Percentiles rank a stretch among this genome's conserved stretches.
These are phyloP conservation scores for Exephanes ischioxanthus DNA, from an alignment of 2,888 invertebrate genomes.

Conservation along the genomic window DNA sequence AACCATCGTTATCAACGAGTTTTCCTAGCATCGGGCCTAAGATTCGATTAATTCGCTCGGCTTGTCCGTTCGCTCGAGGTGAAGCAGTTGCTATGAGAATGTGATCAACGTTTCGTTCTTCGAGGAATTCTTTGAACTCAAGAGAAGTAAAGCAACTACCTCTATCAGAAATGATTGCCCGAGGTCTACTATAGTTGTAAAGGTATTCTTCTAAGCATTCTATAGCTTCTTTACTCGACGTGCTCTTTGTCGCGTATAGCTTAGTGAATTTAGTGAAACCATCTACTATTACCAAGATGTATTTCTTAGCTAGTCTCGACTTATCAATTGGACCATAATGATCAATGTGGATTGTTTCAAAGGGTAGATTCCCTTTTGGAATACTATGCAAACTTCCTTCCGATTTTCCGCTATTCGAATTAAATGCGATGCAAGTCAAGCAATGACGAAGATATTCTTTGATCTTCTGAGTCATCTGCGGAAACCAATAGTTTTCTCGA, in stretches of 20 bases:
- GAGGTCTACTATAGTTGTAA: not conserved
- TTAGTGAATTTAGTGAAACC: constrained; percentile 73
- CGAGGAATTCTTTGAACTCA: not conserved
- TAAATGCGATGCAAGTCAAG: constrained; percentile 62
- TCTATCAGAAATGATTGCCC: not conserved
- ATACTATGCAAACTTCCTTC: constrained; percentile 62
- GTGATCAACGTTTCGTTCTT: not conserved
- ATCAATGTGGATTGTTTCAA: constrained; percentile 61
- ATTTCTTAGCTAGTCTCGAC: constrained; percentile 71
- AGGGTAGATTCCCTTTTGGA: constrained; percentile 65
- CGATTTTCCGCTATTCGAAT: constrained; percentile 43
- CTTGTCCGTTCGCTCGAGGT: not conserved
- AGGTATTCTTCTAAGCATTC: constrained; percentile 66
- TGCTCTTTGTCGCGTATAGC: constrained; percentile 68
- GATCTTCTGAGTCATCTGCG: constrained; percentile 48
- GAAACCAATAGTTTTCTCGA: constrained; percentile 56
- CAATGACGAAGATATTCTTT: constrained; percentile 45
- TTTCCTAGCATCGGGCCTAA: constrained; percentile 62
- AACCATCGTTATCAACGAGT: not conserved
- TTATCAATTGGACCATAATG: constrained; percentile 68
- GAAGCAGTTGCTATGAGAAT: not conserved
- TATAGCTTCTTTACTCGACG: constrained; percentile 63
- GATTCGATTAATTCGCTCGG: constrained; percentile 69
- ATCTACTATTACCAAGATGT: constrained; percentile 74
- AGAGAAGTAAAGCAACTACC: not conserved